Evolutionary conservation across 1,140 invertebrate genomes (phyloP).

Genomic region (Drosophila sp.): DNA sequence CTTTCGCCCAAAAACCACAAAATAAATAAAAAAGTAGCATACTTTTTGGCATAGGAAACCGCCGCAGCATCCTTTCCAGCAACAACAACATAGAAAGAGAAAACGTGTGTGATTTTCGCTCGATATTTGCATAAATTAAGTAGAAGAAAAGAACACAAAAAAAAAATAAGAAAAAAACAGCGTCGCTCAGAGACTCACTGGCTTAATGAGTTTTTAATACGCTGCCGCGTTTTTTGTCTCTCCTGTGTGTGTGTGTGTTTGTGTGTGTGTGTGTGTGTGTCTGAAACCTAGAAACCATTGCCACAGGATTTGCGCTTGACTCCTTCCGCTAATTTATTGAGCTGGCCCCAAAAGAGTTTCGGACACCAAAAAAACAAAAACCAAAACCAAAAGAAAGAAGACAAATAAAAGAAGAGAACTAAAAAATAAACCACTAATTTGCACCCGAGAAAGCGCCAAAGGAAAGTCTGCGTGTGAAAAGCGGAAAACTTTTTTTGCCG

Average conservation of each 20-base stretch:
- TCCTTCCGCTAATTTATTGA: conserved; percentile 67
- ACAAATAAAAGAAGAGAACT: neutral
- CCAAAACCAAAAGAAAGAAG: conserved; percentile 11
- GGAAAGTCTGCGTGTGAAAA: conserved; percentile 10
- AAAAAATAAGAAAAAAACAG: conserved; percentile 38
- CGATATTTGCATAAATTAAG: conserved; percentile 79
- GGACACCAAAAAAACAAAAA: conserved; percentile 34
- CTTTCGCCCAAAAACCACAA: conserved; percentile 49
- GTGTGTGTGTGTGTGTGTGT: conserved; percentile 29
- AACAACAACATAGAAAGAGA: conserved; percentile 15
- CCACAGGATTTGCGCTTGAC: conserved; percentile 52
- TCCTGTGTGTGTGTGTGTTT: conserved; percentile 20
- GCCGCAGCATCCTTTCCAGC: conserved; percentile 6
- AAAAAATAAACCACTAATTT: conserved; percentile 44
- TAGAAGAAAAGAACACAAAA: conserved; percentile 44
- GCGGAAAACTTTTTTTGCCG: conserved; percentile 6
- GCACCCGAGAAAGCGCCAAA: conserved; percentile 38
- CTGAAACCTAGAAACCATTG: conserved; percentile 59
- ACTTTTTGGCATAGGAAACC: conserved; percentile 62
- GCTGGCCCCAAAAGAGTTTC: conserved; percentile 42
- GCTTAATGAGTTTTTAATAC: conserved; percentile 81
- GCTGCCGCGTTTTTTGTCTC: conserved; percentile 52
- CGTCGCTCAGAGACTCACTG: conserved; percentile 22
- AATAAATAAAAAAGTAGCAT: conserved; percentile 47
- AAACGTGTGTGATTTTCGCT: conserved; percentile 45